These are phyloP conservation scores for Isurus oxyrinchus DNA, from an alignment of 2,113 vertebrate species.

Conservation along the genomic window DNA sequence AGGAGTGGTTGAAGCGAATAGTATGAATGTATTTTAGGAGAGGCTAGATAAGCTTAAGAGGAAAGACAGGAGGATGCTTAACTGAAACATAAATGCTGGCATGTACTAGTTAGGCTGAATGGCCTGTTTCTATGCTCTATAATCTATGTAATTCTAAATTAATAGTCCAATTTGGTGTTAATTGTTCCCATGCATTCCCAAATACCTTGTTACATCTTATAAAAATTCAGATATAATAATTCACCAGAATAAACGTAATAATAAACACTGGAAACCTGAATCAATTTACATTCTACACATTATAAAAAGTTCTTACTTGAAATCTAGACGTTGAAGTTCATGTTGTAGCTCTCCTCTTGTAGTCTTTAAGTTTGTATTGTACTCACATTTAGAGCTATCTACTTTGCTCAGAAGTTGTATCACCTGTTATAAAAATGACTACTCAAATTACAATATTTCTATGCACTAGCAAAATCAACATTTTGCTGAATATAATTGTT, in stretches of 20 bases:
- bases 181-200: neutral
- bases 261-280: neutral
- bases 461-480: neutral
- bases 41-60: neutral
- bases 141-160: neutral
- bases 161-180: neutral
- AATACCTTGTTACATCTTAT: neutral
- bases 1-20: neutral
- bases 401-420: constrained; percentile 58
- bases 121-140: neutral
- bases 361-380: constrained; percentile 54
- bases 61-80: neutral
- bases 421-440: constrained; percentile 54
- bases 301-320: constrained; percentile 55
- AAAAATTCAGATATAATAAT: neutral
- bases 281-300: neutral
- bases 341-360: constrained; percentile 56
- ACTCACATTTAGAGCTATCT: constrained; percentile 55
- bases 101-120: neutral
- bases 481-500: neutral
- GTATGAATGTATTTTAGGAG: neutral
- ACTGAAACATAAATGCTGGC: neutral
- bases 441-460: neutral
- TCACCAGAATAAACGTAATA: neutral
- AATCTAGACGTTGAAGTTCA: constrained; percentile 63